These are phyloP conservation scores for Drosophila santomea DNA, from an alignment of 1,140 invertebrate species.

Conservation along the genomic window DNA sequence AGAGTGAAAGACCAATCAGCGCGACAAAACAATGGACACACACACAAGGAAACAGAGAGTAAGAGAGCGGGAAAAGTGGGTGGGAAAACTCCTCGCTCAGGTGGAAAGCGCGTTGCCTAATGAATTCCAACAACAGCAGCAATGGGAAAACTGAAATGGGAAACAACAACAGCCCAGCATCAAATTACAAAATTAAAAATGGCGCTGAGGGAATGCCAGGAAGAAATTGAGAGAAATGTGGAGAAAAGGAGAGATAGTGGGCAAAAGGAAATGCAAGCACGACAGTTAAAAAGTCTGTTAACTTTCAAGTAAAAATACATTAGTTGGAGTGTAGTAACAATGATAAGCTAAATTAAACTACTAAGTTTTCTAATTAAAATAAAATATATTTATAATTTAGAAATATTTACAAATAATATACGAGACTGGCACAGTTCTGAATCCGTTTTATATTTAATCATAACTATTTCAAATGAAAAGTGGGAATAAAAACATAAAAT, in stretches of 20 bases:
- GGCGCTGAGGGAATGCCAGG: slow-evolving; percentile 46
- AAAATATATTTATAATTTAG: too few relatives aligned
- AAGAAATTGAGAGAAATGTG: slow-evolving; percentile 1
- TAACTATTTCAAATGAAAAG: too few relatives aligned
- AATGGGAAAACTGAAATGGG: slow-evolving; percentile 9
- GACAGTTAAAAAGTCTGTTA: neutral
- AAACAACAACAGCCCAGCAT: slow-evolving; percentile 57
- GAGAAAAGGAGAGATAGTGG: neutral
- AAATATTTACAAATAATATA: too few relatives aligned
- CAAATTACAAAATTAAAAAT: slow-evolving; percentile 84
- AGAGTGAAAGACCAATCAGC: slow-evolving; percentile 79
- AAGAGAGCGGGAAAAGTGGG: slow-evolving; percentile 3
- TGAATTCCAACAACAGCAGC: slow-evolving; percentile 54
- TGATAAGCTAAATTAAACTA: too few relatives aligned
- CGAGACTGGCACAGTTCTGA: too few relatives aligned
- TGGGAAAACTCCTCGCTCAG: slow-evolving; percentile 50
- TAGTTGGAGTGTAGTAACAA: too few relatives aligned
- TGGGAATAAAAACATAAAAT: too few relatives aligned
- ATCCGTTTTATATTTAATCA: too few relatives aligned
- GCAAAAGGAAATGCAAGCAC: slow-evolving; percentile 7
- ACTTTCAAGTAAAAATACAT: too few relatives aligned
- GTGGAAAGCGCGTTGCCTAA: slow-evolving; percentile 71
- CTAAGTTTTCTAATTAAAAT: too few relatives aligned
- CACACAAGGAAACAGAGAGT: slow-evolving; percentile 29
- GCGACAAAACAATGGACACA: slow-evolving; percentile 79